Conservation (phyloP, 2,888 invertebrate genomes). For the Empis stercorea region DNA sequence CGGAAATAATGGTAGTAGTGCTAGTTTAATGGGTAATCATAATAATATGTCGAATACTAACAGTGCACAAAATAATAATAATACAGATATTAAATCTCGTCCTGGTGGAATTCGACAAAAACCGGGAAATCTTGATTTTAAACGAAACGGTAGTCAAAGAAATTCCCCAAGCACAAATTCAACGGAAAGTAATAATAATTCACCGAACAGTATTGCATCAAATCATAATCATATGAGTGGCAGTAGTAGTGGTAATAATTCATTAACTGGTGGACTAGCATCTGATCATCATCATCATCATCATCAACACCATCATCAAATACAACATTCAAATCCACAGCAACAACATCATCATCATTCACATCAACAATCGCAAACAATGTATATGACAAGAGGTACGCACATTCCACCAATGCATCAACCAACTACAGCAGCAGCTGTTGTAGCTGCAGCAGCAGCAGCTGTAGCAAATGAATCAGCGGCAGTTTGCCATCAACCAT, state of each 20-base stretch:
- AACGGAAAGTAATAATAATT: slow-evolving; percentile 35
- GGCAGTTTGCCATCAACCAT: slow-evolving; percentile 30
- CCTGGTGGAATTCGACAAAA: slow-evolving; percentile 20
- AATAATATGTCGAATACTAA: slow-evolving; percentile 7
- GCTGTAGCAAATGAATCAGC: slow-evolving; percentile 23
- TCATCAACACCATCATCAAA: slow-evolving; percentile 9
- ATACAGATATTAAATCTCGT: slow-evolving; percentile 14
- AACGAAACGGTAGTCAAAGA: slow-evolving; percentile 31
- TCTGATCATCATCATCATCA: slow-evolving; percentile 10
- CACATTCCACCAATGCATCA: slow-evolving; percentile 32
- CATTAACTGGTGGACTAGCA: slow-evolving; percentile 10
- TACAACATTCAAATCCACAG: slow-evolving; percentile 11
- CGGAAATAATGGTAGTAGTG: too few species aligned
- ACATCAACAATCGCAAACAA: slow-evolving; percentile 19
- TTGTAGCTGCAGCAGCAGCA: slow-evolving; percentile 26
- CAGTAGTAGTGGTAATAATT: background rate
- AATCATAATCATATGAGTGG: slow-evolving; percentile 8
- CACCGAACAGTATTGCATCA: slow-evolving; percentile 33
- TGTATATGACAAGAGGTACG: slow-evolving; percentile 29
- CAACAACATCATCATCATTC: slow-evolving; percentile 8
- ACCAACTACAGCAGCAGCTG: slow-evolving; percentile 20
- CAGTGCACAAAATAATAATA: slow-evolving; percentile 8
- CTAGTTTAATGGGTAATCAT: background rate
- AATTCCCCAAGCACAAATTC: slow-evolving; percentile 36
- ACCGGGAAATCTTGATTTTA: slow-evolving; percentile 27